Base-by-base conservation (phyloP, 1,140 invertebrate species). In the Heliconius eleuchia region DNA sequence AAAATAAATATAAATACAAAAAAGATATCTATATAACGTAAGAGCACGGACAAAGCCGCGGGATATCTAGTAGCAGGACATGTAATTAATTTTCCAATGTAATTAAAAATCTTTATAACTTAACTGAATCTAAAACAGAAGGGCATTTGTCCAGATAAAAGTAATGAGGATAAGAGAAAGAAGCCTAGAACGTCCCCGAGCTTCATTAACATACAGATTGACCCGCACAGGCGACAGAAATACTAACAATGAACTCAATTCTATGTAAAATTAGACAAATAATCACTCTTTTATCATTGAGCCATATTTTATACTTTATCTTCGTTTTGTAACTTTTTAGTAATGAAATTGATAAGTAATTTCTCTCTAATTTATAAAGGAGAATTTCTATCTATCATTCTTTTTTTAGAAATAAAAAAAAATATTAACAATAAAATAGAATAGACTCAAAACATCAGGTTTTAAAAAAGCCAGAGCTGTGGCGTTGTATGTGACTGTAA, bases 121-220 rank as follows among this genome's bases (percentile, higher is more conserved):
- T 71, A 77, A 27, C 46, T 55, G 27, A 70, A 78, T 78, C 60
- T 78, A 74, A 81, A 81, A 78, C 72, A 74, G 74, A 57, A 55
- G 23, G 60, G 46, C 73, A 74, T 80, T 73, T 77, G 75, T 70
- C 60, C 71, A 80, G 79, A 77, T 57, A 77, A 80, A 75, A 77
- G 79, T 73, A 77, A 77, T 80, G 74, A 77, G 57, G 75, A 77
- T 71, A 77, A 80, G 75, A 77, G 70, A 74, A 76, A 73, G 74
- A 80, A 80, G 77, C 77, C 71, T 73, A 81, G 80, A 57, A 77
- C 46, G 79, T 72, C 77, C 81, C 75, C 57, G 80, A 76, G 80
- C 78, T 83, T 87, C 88, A 92, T 92, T 92, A 89, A 79, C 91
- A 91, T 92, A 90, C 86, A 92, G 87, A 92, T 91, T 90, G 89